Evolutionary conservation across 2,888 invertebrate genomes (phyloP).

Genomic region (Halocaridina rubra): DNA sequence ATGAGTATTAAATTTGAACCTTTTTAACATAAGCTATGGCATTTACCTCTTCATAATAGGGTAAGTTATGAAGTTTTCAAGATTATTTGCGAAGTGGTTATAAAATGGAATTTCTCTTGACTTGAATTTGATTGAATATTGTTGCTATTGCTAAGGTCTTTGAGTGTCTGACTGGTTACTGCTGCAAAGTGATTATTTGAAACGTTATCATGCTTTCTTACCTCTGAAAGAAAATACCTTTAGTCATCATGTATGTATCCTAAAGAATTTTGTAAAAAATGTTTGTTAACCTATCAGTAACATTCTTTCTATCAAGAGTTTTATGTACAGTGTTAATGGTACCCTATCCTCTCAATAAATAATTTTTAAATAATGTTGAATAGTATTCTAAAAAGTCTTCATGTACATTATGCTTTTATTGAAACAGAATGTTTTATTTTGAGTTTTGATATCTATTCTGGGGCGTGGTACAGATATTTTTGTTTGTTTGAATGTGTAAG

Average conservation of each 20-base stretch:
- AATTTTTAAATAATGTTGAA: no score
- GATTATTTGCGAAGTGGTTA: no score
- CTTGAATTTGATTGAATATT: not conserved
- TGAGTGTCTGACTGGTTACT: constrained; percentile 9
- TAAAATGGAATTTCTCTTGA: no score
- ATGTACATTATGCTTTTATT: no score
- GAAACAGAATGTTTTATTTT: not conserved
- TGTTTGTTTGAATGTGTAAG: constrained; percentile 4
- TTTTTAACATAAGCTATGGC: no score
- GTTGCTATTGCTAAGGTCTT: constrained; percentile 1
- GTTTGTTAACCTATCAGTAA: not conserved
- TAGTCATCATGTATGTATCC: not conserved
- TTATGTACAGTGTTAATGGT: not conserved
- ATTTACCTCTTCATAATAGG: no score
- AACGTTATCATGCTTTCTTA: not conserved
- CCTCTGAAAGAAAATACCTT: not conserved
- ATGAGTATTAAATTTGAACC: no score
- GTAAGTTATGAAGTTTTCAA: no score
- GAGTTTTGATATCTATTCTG: not conserved
- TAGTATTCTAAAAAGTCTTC: no score
- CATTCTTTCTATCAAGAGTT: not conserved
- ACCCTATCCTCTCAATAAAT: no score
- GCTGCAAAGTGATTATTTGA: not conserved
- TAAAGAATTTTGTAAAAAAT: not conserved
- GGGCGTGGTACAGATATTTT: constrained; percentile 12